Conservation (phyloP, 2,888 invertebrate genomes). For the Nomada flava region DNA sequence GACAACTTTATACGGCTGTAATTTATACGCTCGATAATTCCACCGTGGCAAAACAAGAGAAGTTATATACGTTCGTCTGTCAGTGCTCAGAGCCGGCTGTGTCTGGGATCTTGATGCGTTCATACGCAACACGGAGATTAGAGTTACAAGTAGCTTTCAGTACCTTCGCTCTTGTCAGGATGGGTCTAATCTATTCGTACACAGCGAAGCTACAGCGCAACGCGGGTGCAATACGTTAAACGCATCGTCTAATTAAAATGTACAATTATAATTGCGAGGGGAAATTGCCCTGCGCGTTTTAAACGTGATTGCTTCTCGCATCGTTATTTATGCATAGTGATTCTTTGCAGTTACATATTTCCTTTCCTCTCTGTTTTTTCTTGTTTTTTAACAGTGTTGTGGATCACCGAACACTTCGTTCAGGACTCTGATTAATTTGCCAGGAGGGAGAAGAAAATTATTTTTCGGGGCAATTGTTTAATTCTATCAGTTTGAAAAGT, state of each 20-base stretch:
- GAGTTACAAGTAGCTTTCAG: constrained; percentile 39
- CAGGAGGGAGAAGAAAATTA: too few species aligned
- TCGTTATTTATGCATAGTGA: neutral
- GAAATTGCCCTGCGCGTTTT: neutral
- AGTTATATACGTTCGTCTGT: constrained; percentile 8
- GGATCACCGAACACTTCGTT: too few species aligned
- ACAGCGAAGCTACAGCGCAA: neutral
- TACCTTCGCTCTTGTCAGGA: constrained; percentile 13
- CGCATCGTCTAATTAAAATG: neutral
- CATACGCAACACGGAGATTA: constrained; percentile 28
- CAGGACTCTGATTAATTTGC: too few species aligned
- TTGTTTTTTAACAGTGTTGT: too few species aligned
- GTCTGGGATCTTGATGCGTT: constrained; percentile 34
- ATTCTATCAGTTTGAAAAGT: too few species aligned
- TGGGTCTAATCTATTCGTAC: constrained; percentile 30
- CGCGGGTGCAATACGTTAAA: neutral
- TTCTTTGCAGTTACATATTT: neutral
- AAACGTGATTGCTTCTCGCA: neutral
- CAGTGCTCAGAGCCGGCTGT: constrained; percentile 10
- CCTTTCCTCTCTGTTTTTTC: neutral
- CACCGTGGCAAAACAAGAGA: constrained; percentile 6
- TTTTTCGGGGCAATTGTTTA: too few species aligned
- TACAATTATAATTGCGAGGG: neutral
- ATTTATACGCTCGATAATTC: constrained; percentile 45
- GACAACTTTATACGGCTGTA: constrained; percentile 44